phyloP scores from a whole-genome alignment of 2,888 invertebrate genomes.

The Palloptera scutellata region DNA sequence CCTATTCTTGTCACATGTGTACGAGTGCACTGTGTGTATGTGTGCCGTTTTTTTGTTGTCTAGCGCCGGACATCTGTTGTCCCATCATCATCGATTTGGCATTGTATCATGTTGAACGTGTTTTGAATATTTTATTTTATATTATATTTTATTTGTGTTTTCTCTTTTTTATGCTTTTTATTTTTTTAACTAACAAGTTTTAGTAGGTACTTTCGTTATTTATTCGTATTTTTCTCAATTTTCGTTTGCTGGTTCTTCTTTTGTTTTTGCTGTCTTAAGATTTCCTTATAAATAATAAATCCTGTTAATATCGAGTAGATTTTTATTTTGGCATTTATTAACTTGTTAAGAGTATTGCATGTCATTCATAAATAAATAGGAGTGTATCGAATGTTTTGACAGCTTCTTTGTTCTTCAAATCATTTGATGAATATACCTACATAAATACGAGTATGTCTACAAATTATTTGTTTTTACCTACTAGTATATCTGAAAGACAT shows the following conservation, averaged over 20 bases:
- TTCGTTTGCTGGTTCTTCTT: conserved; percentile 29
- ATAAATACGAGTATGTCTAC: too few species aligned
- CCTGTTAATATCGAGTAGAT: neutral
- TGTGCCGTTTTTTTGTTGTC: too few species aligned
- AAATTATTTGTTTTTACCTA: too few species aligned
- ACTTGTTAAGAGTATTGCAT: neutral
- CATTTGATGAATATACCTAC: too few species aligned
- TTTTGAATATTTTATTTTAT: conserved; percentile 24
- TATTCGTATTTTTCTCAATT: neutral
- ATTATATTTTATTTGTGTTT: neutral
- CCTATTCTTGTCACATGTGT: too few species aligned
- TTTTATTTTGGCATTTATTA: conserved; percentile 1
- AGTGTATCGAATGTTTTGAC: neutral
- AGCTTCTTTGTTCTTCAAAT: too few species aligned
- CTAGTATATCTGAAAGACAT: too few species aligned
- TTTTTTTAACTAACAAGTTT: too few species aligned
- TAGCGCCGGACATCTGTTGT: too few species aligned
- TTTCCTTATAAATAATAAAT: conserved; percentile 1
- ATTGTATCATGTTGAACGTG: conserved; percentile 26
- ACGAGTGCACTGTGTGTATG: too few species aligned
- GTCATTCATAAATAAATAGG: neutral
- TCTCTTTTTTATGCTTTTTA: conserved; percentile 1
- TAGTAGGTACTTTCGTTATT: conserved; percentile 10
- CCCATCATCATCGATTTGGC: conserved; percentile 18
- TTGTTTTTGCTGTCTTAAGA: neutral